A percentile compares a stretch with the other conserved stretches of the same genome.
Evolutionary conservation across 2,797 vertebrate genomes (phyloP).

Genomic region (Melanotaenia pygmaea): DNA sequence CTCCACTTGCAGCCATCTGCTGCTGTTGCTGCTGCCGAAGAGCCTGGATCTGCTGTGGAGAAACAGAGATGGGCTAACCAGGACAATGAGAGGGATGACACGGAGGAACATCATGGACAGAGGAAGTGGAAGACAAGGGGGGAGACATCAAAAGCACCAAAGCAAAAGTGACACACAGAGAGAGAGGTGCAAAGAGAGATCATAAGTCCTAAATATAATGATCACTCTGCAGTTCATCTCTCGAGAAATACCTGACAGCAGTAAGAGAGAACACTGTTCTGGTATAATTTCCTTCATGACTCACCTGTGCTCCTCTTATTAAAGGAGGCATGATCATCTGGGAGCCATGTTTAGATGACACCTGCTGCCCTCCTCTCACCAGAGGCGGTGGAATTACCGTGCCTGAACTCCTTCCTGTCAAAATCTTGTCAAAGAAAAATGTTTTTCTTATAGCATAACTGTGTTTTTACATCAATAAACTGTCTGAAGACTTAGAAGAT

Average conservation of each 20-base stretch:
- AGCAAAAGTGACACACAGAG: slow-evolving; percentile 65
- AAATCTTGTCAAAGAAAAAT: slow-evolving; percentile 76
- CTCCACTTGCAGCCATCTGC: slow-evolving; percentile 77
- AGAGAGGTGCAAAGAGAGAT: slow-evolving; percentile 57
- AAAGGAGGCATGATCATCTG: slow-evolving; percentile 96
- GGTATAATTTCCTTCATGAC: slow-evolving; percentile 35
- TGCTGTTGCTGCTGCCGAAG: slow-evolving; percentile 92
- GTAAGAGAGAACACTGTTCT: not conserved
- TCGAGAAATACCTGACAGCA: slow-evolving; percentile 10
- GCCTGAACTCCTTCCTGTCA: slow-evolving; percentile 85
- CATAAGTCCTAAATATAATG: slow-evolving; percentile 49
- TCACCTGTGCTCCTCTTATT: slow-evolving; percentile 94
- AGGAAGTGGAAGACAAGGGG: slow-evolving; percentile 51
- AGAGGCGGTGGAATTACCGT: slow-evolving; percentile 92
- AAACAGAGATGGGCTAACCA: slow-evolving; percentile 85
- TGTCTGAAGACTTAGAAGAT: not conserved
- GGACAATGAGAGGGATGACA: slow-evolving; percentile 58
- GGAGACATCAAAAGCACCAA: slow-evolving; percentile 55
- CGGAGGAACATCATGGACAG: slow-evolving; percentile 42
- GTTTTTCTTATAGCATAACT: not conserved
- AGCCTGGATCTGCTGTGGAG: slow-evolving; percentile 92
- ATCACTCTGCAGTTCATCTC: slow-evolving; percentile 34
- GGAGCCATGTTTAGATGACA: slow-evolving; percentile 86
- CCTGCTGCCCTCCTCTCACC: slow-evolving; percentile 91
- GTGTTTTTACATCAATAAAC: not conserved